phyloP scores from a whole-genome alignment of 2,797 vertebrate species.

The Lagorchestes hirsutus region DNA sequence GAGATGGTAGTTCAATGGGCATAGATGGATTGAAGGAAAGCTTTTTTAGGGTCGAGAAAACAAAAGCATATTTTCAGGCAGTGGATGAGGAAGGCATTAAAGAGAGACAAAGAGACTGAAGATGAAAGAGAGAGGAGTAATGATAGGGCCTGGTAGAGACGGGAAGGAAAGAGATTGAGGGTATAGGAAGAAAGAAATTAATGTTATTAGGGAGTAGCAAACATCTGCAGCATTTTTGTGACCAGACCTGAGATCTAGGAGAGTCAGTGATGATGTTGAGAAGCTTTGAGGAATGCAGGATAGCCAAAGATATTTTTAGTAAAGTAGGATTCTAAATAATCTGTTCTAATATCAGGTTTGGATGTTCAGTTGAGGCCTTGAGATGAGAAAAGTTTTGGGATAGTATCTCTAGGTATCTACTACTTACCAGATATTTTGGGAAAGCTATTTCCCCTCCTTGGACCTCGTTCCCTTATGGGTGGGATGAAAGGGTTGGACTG shows the following conservation, averaged over 20 bases:
- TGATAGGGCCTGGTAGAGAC: background rate
- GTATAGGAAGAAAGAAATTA: background rate
- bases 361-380: background rate
- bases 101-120: background rate
- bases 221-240: background rate
- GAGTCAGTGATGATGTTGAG: background rate
- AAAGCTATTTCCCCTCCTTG: background rate
- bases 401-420: background rate
- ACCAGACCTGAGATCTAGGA: background rate
- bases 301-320: background rate
- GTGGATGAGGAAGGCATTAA: background rate
- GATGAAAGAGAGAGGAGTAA: background rate
- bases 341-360: background rate
- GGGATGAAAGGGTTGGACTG: background rate
- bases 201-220: background rate
- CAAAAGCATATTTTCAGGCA: background rate
- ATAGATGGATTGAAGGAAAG: background rate
- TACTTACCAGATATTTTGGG: background rate
- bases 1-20: background rate
- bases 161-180: background rate
- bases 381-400: background rate
- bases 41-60: background rate
- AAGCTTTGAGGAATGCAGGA: background rate
- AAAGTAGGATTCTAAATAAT: background rate
- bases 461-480: background rate